These are phyloP conservation scores for Grammomys surdaster DNA, from an alignment of 2,113 vertebrate species.

Conservation along the genomic window DNA sequence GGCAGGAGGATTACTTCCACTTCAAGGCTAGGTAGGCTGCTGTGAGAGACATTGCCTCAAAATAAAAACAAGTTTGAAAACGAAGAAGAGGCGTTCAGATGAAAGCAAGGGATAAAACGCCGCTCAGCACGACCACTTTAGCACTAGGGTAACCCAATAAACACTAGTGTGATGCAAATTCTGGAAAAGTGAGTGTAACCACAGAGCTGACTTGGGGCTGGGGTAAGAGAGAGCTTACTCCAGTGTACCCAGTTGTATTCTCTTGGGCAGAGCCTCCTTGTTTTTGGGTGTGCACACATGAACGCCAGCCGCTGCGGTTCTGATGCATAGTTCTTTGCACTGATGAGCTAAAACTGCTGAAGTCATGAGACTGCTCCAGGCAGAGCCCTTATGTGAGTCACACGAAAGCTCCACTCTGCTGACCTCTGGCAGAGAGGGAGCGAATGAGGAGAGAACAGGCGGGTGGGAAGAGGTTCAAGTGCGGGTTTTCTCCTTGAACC, in stretches of 20 bases:
- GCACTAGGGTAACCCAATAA: not conserved
- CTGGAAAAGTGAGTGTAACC: not conserved
- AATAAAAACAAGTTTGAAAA: not conserved
- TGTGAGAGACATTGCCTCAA: not conserved
- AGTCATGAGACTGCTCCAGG: slow-evolving; percentile 90
- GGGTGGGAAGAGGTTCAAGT: slow-evolving; percentile 35
- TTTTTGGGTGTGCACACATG: not conserved
- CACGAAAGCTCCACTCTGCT: slow-evolving; percentile 82
- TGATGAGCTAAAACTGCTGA: slow-evolving; percentile 79
- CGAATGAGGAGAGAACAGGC: slow-evolving; percentile 58
- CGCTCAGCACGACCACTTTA: not conserved
- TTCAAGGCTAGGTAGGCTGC: not conserved
- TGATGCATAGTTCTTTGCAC: slow-evolving; percentile 64
- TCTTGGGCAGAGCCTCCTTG: not conserved
- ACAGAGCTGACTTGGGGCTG: not conserved
- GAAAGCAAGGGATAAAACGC: slow-evolving; percentile 14
- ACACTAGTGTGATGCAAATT: not conserved
- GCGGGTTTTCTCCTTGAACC: slow-evolving; percentile 54
- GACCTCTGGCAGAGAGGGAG: slow-evolving; percentile 70
- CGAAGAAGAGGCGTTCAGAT: slow-evolving; percentile 17
- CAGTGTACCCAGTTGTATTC: not conserved
- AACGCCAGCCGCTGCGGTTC: slow-evolving; percentile 53
- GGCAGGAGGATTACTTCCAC: not conserved
- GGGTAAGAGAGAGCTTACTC: not conserved
- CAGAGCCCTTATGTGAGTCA: slow-evolving; percentile 88